Evolutionary conservation across 2,888 invertebrate genomes (phyloP).

Genomic region (Leistus spinibarbis): DNA sequence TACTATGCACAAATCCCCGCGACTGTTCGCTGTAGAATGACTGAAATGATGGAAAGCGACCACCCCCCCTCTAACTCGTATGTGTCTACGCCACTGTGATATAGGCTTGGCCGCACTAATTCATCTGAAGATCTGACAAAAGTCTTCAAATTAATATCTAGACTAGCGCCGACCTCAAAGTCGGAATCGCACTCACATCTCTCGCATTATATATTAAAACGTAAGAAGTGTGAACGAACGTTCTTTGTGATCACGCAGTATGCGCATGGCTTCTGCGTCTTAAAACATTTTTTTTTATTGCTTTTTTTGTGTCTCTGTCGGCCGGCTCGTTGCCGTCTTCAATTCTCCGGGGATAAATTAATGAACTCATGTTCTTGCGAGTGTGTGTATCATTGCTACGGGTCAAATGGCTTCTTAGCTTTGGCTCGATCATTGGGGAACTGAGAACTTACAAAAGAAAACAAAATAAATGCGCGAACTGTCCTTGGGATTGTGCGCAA

Average conservation of each 20-base stretch:
- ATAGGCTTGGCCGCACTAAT: too few species aligned
- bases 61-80: too few species aligned
- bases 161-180: too few species aligned
- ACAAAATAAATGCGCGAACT: not conserved
- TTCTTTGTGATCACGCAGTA: not conserved
- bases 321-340: not conserved
- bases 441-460: not conserved
- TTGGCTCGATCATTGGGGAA: not conserved
- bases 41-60: too few species aligned
- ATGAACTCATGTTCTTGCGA: not conserved
- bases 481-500: not conserved
- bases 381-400: not conserved
- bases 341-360: not conserved
- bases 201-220: not conserved
- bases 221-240: not conserved
- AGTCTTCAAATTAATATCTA: too few species aligned
- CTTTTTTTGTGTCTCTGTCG: not conserved
- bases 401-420: not conserved
- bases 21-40: too few species aligned
- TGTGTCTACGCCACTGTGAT: too few species aligned
- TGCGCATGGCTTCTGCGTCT: not conserved
- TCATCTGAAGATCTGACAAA: too few species aligned
- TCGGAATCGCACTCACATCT: too few species aligned
- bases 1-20: too few species aligned
- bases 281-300: not conserved